phyloP scores from a whole-genome alignment of 2,113 vertebrate genomes.

The Bostrychus sinensis region DNA sequence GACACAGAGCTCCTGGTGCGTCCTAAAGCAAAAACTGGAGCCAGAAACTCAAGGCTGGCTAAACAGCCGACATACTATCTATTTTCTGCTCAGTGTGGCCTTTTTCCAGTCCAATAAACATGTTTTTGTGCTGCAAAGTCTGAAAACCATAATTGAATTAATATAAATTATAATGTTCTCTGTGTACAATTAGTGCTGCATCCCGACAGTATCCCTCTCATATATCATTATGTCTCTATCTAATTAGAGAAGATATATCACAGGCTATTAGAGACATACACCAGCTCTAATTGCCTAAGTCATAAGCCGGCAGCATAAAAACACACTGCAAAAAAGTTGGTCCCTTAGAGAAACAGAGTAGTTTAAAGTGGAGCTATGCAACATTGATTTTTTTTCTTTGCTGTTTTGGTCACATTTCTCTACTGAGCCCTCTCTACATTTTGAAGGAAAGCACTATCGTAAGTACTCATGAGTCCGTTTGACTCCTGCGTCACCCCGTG shows the following conservation, averaged over 20 bases:
- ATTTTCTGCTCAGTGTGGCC: not conserved
- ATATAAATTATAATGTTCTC: slow-evolving; percentile 25
- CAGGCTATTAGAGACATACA: slow-evolving; percentile 37
- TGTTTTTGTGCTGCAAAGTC: slow-evolving; percentile 13
- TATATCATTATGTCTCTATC: slow-evolving; percentile 44
- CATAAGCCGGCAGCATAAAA: slow-evolving; percentile 37
- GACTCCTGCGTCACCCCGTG: too few species aligned
- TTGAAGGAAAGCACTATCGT: too few species aligned
- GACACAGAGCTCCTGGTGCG: slow-evolving; percentile 21
- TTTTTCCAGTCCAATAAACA: not conserved
- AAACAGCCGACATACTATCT: not conserved
- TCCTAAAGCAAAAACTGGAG: slow-evolving; percentile 30
- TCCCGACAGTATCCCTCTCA: slow-evolving; percentile 19
- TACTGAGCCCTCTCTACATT: too few species aligned
- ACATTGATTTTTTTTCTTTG: too few species aligned
- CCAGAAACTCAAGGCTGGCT: slow-evolving; percentile 8
- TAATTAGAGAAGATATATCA: slow-evolving; percentile 51
- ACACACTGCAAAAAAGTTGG: slow-evolving; percentile 10
- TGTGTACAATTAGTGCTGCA: slow-evolving; percentile 33
- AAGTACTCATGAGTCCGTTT: too few species aligned
- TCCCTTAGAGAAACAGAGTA: slow-evolving; percentile 4
- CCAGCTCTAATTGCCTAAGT: slow-evolving; percentile 36
- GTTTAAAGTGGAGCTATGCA: too few species aligned
- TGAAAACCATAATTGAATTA: slow-evolving; percentile 17
- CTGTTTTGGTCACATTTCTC: too few species aligned